Conservation (phyloP, 1,140 invertebrate species). For the Penaeus vannamei region DNA sequence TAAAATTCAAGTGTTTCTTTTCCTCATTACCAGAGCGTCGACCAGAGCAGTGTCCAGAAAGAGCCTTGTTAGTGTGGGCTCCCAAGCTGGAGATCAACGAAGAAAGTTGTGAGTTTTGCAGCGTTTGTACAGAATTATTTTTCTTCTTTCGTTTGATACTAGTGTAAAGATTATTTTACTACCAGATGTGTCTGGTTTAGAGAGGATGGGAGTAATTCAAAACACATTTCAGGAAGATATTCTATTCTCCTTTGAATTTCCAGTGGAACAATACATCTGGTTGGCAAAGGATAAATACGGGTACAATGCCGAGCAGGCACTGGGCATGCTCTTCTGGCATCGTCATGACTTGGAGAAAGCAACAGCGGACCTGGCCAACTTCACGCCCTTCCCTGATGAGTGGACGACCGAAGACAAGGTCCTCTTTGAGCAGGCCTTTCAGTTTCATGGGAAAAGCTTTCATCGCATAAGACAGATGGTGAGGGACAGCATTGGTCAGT, state of each 20-base stretch:
- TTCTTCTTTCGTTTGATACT: too few relatives aligned
- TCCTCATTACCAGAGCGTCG: constrained; percentile 71
- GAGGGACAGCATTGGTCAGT: neutral
- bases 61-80: constrained; percentile 95
- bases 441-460: constrained; percentile 98
- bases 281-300: constrained; percentile 98
- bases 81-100: constrained; percentile 90
- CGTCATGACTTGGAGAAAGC: constrained; percentile 96
- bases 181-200: neutral
- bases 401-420: constrained; percentile 99
- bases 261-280: constrained; percentile 95
- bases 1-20: neutral
- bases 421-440: constrained; percentile 97
- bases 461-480: constrained; percentile 94
- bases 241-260: constrained; percentile 69
- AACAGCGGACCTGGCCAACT: constrained; percentile 93
- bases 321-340: constrained; percentile 98
- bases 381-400: constrained; percentile 97
- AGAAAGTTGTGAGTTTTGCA: constrained; percentile 81
- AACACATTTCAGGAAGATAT: neutral
- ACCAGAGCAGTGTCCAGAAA: constrained; percentile 78
- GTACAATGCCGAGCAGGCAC: constrained; percentile 96
- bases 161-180: neutral
- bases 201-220: neutral
- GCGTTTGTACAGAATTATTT: neutral